Evolutionary conservation across 2,888 invertebrate species (phyloP).

Genomic region (Vandiemenella viatica): DNA sequence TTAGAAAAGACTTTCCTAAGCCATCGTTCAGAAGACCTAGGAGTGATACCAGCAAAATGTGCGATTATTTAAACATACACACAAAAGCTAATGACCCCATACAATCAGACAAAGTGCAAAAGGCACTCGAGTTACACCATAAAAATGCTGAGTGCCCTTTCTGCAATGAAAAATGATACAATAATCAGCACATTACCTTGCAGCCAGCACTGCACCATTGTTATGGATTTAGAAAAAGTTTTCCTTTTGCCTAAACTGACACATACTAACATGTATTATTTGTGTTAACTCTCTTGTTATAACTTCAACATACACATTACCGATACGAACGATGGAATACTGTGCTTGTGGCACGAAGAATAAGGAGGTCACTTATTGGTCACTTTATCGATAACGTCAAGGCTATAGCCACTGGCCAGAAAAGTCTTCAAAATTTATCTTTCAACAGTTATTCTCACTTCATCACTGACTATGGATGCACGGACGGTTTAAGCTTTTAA

Average conservation of each 20-base stretch:
- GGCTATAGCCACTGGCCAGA: too few species aligned
- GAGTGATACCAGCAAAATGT: not conserved
- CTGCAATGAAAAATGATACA: not conserved
- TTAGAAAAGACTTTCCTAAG: not conserved
- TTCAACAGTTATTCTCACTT: too few species aligned
- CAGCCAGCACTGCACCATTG: not conserved
- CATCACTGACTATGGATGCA: too few species aligned
- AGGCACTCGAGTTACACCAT: not conserved
- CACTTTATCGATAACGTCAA: too few species aligned
- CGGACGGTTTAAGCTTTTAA: too few species aligned
- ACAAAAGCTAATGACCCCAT: not conserved
- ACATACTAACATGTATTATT: constrained; percentile 4
- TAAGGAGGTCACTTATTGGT: too few species aligned
- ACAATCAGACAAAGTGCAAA: not conserved
- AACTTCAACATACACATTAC: constrained; percentile 5
- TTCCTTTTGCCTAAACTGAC: constrained; percentile 2
- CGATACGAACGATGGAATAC: not conserved
- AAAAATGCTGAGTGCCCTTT: not conserved
- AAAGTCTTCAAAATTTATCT: too few species aligned
- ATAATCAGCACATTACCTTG: not conserved
- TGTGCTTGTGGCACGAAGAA: constrained; percentile 6
- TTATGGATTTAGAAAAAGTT: constrained; percentile 2
- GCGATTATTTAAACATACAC: not conserved
- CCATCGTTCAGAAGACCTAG: not conserved
- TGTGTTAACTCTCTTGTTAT: constrained; percentile 6